phyloP scores from a whole-genome alignment of 2,113 vertebrate species.

The Orthochromis indermauri region DNA sequence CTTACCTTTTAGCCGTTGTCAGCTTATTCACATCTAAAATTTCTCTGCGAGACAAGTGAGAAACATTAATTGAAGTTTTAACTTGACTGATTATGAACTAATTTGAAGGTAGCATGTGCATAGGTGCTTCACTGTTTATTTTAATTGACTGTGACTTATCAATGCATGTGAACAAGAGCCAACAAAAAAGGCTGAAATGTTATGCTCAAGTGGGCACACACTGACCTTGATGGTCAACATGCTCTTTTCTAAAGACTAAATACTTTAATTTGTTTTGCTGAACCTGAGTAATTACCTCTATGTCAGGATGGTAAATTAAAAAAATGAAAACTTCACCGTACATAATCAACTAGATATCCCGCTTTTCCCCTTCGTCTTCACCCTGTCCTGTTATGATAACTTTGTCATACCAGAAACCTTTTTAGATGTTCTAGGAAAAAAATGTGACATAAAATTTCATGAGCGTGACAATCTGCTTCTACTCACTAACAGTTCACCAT shows the following conservation, averaged over 20 bases:
- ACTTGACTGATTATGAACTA: not conserved
- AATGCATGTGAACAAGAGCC: not conserved
- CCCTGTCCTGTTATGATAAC: not conserved
- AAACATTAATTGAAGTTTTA: not conserved
- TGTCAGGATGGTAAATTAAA: not conserved
- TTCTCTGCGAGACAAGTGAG: not conserved
- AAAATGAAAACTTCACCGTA: not conserved
- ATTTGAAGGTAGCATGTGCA: not conserved
- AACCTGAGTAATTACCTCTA: not conserved
- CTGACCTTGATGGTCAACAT: not conserved
- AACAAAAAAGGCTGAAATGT: not conserved
- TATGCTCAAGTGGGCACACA: not conserved
- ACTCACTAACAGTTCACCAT: not conserved
- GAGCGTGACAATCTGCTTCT: not conserved
- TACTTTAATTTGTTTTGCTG: not conserved
- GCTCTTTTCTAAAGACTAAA: not conserved
- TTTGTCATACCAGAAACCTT: not conserved
- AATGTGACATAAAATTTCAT: not conserved
- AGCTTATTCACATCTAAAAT: not conserved
- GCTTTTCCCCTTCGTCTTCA: not conserved
- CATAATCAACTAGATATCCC: not conserved
- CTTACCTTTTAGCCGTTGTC: not conserved
- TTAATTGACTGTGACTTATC: conserved; percentile 31
- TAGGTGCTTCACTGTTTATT: not conserved
- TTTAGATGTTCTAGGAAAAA: not conserved